Evolutionary conservation across 2,888 invertebrate genomes (phyloP).

Genomic region (Hirtodrosophila confusa): DNA sequence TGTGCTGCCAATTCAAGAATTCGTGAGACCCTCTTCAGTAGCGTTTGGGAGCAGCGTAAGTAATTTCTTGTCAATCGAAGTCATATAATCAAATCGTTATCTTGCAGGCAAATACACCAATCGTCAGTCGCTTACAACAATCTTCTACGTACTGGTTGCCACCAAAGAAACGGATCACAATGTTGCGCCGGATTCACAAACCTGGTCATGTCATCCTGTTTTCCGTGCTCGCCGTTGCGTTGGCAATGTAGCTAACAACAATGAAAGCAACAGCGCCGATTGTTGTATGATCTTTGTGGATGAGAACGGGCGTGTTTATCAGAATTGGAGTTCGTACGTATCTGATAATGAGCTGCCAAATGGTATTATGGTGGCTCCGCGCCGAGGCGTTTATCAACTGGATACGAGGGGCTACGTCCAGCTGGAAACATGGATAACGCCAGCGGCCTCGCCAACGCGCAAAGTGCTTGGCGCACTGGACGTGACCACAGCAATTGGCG

Average conservation of each 20-base stretch:
- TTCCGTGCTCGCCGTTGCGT: slow-evolving; percentile 82
- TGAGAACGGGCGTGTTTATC: slow-evolving; percentile 84
- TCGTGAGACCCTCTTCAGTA: slow-evolving; percentile 63
- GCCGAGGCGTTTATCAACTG: slow-evolving; percentile 82
- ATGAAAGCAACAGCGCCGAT: slow-evolving; percentile 51
- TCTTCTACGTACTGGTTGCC: slow-evolving; percentile 79
- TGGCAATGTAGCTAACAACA: slow-evolving; percentile 1
- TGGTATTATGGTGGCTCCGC: slow-evolving; percentile 84
- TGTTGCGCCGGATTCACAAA: slow-evolving; percentile 42
- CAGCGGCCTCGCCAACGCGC: slow-evolving; percentile 47
- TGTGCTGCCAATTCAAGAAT: slow-evolving; percentile 4
- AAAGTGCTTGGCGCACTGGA: slow-evolving; percentile 58
- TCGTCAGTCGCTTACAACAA: slow-evolving; percentile 72
- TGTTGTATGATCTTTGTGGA: slow-evolving; percentile 83
- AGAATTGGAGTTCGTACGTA: slow-evolving; percentile 84
- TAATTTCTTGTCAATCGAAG: not conserved
- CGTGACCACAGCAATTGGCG: slow-evolving; percentile 56
- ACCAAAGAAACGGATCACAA: slow-evolving; percentile 46
- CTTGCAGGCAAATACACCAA: slow-evolving; percentile 81
- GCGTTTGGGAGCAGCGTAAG: slow-evolving; percentile 81
- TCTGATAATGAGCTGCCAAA: slow-evolving; percentile 83
- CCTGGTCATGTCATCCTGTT: slow-evolving; percentile 79
- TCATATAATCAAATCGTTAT: not conserved
- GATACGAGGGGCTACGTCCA: slow-evolving; percentile 39
- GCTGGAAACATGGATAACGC: slow-evolving; percentile 71